phyloP scores from a whole-genome alignment of 1,140 invertebrate genomes.

The Acyrthosiphon pisum region DNA sequence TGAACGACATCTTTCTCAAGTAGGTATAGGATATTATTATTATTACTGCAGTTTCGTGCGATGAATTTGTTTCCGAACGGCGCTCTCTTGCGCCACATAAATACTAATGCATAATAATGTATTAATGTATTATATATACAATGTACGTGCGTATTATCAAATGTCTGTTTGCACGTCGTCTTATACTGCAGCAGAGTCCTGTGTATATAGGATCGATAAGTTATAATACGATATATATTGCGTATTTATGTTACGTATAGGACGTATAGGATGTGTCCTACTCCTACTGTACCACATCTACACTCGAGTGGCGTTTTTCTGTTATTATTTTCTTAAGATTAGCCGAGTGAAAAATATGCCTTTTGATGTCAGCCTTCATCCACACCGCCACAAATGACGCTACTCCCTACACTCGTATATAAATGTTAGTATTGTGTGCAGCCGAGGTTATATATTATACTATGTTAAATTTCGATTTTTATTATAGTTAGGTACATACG shows the following conservation, averaged over 20 bases:
- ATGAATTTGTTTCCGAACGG: slow-evolving; percentile 1
- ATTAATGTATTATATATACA: background rate
- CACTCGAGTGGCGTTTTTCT: background rate
- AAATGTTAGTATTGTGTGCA: background rate
- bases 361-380: background rate
- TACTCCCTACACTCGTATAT: background rate
- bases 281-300: too few species aligned
- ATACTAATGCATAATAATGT: slow-evolving; percentile 6
- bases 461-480: background rate
- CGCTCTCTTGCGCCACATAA: background rate
- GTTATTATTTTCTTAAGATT: background rate
- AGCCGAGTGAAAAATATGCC: background rate
- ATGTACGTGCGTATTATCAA: background rate
- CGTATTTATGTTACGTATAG: too few species aligned
- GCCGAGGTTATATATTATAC: background rate
- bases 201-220: background rate
- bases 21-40: background rate
- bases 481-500: background rate
- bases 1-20: background rate
- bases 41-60: slow-evolving; percentile 14
- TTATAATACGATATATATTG: background rate
- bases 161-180: background rate
- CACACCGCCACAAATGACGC: background rate
- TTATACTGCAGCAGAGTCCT: background rate
- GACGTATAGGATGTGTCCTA: background rate